Base-by-base conservation (phyloP, 2,888 invertebrate genomes). In the Julus scandinavius region DNA sequence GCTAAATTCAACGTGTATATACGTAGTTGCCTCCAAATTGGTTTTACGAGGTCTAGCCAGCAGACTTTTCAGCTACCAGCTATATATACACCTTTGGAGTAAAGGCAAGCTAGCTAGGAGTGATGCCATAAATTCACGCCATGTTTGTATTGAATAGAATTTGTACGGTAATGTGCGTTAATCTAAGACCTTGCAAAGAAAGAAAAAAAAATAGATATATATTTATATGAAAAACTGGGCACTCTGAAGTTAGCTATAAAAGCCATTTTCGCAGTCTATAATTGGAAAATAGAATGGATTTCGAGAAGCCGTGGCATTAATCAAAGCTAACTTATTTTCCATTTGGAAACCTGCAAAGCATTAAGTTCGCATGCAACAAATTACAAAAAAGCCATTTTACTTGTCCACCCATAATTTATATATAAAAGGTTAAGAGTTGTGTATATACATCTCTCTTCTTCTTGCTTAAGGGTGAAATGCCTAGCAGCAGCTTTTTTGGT, bases 1-100 rank as follows among this genome's bases (percentile, higher is more conserved):
- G 72, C 72, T 72, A 72, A 72, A 72, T 72, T 72, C 72, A 72
- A 72, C 72, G 72, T 72, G 72, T n/a, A 72, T 72, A 72, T 54
- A 49, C 9, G 49, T 54, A 63, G 72, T 72, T 72, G 72, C 72
- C 72, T 29, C 72, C 29, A 72, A 72, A 72, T 72, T 72, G 29
- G 20, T 72, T 72, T 72, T 72, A 29, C 29, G 72, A 72, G 72
- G 20, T 72, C 72, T 72, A 72, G 72, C 29, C 72, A 72, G 72
- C 29, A 72, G 72, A 72, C 20, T 29, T 72, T 6, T n/a, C 72
- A 72, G n/a, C 58, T 58, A 58, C 58, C 15, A 58, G 29, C 72
- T 72, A 72, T 72, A 63, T n/a, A n/a, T 63, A 63, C 54, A 54
- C 63, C n/a, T 17, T 63, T 17, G 63, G 63, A 63, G 63, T 63